Base-by-base conservation (phyloP, 2,888 invertebrate genomes). In the Microctonus brassicae region DNA sequence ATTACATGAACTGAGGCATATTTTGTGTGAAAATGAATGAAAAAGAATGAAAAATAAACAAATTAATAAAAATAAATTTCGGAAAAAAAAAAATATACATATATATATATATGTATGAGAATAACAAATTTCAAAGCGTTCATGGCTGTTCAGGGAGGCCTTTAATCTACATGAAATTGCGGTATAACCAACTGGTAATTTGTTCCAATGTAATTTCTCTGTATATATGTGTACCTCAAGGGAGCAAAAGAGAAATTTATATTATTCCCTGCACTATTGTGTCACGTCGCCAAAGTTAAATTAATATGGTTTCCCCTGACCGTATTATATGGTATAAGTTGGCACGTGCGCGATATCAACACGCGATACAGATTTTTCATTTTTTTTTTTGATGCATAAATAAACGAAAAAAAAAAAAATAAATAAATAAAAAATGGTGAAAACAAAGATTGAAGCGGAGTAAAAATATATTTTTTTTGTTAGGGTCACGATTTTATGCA, bases 221-320 rank as follows among this genome's bases (percentile, higher is more conserved):
- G 17, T 47, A 22, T 61, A 69, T 36, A 29, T 33, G 29, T 3
- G 29, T 5, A 29, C n/a, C 62, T 52, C 24, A 20, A 53, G 69
- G 34, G 39, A 52, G 7, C 9, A 6, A 47, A 42, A 42, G 7
- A 7, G 17, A 47, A 6, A 20, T 47, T 17, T 47, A 34, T 55
- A 34, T 55, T 42, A 73, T 64, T 58, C 29, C 58, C 47, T 13
- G 22, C 13, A 34, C 29, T 62, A 61, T 64, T 55, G 73, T 69
- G 70, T 72, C 75, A 74, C 73, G 78, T 80, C 75, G 76, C 79
- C 75, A 74, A 80, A 82, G 81, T 83, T 82, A 79, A 83, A 83
- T 83, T 83, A 82, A 82, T 82, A 80, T 76, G 76, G 74, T 47
- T 17, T 17, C 6, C 47, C 47, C 29, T 29, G 7, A 5, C 17